A percentile compares a stretch with the other conserved stretches of the same genome.
phyloP scores from a whole-genome alignment of 2,797 vertebrate species.

The Urosaurus nigricauda region DNA sequence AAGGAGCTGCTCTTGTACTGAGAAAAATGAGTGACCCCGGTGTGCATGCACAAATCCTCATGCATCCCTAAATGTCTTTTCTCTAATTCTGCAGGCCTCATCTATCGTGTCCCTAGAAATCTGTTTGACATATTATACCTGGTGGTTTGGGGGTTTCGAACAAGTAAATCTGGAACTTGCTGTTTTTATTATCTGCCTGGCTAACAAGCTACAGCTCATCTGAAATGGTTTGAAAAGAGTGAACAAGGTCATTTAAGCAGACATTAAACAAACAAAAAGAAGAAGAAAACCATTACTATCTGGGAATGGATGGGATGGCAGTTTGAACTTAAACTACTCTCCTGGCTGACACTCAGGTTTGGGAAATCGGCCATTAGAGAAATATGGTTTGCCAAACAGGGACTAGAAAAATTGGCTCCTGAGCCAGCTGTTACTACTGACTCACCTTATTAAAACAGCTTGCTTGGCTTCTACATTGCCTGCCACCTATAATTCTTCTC shows the following conservation, averaged over 20 bases:
- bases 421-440: neutral
- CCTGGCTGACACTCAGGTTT: slow-evolving; percentile 31
- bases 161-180: slow-evolving; percentile 23
- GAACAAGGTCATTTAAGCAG: neutral
- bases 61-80: too few relatives aligned
- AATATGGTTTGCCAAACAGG: slow-evolving; percentile 23
- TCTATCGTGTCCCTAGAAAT: neutral
- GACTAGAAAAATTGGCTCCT: slow-evolving; percentile 16
- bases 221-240: slow-evolving; percentile 19
- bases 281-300: neutral
- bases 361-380: slow-evolving; percentile 6
- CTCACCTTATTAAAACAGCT: slow-evolving; percentile 31
- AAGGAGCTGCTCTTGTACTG: neutral
- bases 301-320: slow-evolving; percentile 15
- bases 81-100: neutral
- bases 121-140: neutral
- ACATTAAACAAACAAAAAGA: neutral
- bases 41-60: neutral
- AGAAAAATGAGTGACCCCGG: neutral
- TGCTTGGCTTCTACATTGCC: slow-evolving; percentile 3
- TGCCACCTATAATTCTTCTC: slow-evolving; percentile 35
- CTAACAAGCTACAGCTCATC: slow-evolving; percentile 11
- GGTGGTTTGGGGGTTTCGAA: slow-evolving; percentile 15
- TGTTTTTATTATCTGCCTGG: slow-evolving; percentile 20
- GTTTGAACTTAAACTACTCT: slow-evolving; percentile 21